Conservation (phyloP, 2,797 vertebrate species). For the Fringilla coelebs region DNA sequence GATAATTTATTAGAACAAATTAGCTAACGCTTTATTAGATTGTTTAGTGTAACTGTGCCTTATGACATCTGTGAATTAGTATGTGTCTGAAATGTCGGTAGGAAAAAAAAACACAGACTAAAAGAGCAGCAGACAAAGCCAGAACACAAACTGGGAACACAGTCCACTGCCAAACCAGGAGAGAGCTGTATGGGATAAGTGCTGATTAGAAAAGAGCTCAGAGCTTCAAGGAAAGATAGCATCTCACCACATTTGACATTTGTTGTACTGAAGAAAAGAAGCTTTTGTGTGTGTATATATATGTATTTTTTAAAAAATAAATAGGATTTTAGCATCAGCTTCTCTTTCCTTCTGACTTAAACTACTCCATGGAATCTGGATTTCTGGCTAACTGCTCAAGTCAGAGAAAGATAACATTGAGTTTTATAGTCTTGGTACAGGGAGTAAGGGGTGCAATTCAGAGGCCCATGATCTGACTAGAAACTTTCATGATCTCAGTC, state of each 20-base stretch:
- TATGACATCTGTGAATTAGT: neutral
- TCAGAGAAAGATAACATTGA: neutral
- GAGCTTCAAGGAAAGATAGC: conserved; percentile 18
- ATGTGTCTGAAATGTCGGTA: neutral
- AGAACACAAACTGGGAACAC: neutral
- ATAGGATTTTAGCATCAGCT: conserved; percentile 11
- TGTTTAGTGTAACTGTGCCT: neutral
- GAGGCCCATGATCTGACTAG: neutral
- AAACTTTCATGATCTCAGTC: neutral
- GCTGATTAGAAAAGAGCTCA: conserved; percentile 18
- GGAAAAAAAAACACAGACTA: neutral
- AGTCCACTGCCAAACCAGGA: neutral
- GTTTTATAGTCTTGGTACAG: neutral
- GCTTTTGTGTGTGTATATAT: neutral
- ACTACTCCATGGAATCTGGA: neutral
- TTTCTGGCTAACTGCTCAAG: neutral
- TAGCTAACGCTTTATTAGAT: neutral
- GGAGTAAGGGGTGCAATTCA: neutral
- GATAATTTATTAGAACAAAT: neutral
- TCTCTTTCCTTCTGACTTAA: conserved; percentile 20
- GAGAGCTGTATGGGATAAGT: neutral
- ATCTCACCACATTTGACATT: neutral
- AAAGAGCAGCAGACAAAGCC: conserved; percentile 6
- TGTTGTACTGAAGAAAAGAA: conserved; percentile 13
- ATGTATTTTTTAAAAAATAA: neutral